Conservation (phyloP, 2,888 invertebrate genomes). For the Zaprionus obscuricornis region DNA sequence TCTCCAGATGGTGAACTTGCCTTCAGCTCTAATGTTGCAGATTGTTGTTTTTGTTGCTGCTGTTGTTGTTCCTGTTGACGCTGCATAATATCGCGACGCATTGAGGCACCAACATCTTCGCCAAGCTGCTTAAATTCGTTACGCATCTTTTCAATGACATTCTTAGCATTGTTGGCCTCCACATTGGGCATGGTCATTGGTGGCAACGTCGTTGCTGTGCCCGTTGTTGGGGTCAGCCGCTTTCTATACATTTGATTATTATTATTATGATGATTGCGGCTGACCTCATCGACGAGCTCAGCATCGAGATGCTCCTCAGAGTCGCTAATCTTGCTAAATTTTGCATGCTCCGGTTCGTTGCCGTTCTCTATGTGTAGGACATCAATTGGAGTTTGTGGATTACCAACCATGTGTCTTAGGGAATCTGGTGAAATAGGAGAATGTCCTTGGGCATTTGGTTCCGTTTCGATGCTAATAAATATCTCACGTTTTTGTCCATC, state of each 20-base stretch:
- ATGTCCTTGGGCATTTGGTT: slow-evolving; percentile 77
- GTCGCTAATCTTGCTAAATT: slow-evolving; percentile 80
- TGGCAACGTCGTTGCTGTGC: slow-evolving; percentile 27
- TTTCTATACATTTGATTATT: slow-evolving; percentile 8
- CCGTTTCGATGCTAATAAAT: slow-evolving; percentile 82
- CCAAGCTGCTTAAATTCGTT: slow-evolving; percentile 75
- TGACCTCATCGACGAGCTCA: slow-evolving; percentile 38
- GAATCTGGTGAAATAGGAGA: slow-evolving; percentile 75
- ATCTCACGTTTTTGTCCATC: slow-evolving; percentile 78
- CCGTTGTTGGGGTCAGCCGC: slow-evolving; percentile 35
- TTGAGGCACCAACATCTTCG: slow-evolving; percentile 58
- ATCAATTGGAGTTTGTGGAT: slow-evolving; percentile 78
- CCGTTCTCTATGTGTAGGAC: slow-evolving; percentile 78
- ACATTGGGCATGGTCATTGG: slow-evolving; percentile 74
- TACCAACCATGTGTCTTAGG: slow-evolving; percentile 78
- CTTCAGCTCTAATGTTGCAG: slow-evolving; percentile 23
- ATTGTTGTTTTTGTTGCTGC: slow-evolving; percentile 19
- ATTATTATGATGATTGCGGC: slow-evolving; percentile 20
- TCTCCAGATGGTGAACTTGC: slow-evolving; percentile 63
- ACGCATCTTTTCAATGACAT: slow-evolving; percentile 79
- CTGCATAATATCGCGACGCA: slow-evolving; percentile 51
- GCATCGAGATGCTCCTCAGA: slow-evolving; percentile 64
- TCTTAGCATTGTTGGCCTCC: slow-evolving; percentile 81
- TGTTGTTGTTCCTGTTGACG: slow-evolving; percentile 20
- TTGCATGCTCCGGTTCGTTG: slow-evolving; percentile 76